Base-by-base conservation (phyloP, 2,888 invertebrate genomes). In the Tortrix viridana region DNA sequence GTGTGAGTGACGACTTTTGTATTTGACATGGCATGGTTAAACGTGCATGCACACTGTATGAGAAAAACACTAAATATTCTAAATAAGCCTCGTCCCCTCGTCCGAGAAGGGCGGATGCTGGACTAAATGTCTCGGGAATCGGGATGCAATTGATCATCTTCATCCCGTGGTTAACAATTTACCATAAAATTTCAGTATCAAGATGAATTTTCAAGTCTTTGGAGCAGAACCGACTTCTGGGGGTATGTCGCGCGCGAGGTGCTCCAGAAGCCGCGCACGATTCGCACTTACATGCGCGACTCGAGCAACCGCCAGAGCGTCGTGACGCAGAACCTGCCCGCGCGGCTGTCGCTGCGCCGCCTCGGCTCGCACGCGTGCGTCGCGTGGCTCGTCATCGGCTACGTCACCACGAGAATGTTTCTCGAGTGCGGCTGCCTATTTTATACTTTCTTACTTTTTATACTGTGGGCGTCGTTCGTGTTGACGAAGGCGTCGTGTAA, bases 131-230 rank as follows among this genome's bases (percentile, higher is more conserved):
- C n/a, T n/a, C n/a, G n/a, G n/a, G n/a, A n/a, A n/a, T n/a, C n/a
- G n/a, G n/a, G n/a, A n/a, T n/a, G n/a, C n/a, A n/a, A n/a, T n/a
- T n/a, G n/a, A n/a, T n/a, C n/a, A n/a, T n/a, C n/a, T n/a, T n/a
- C n/a, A n/a, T n/a, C n/a, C n/a, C n/a, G n/a, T n/a, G n/a, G n/a
- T n/a, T n/a, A n/a, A n/a, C n/a, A n/a, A n/a, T n/a, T n/a, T n/a
- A n/a, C n/a, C n/a, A n/a, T n/a, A n/a, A 64, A 68, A 62, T 93
- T 94, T 65, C 83, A 98, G 97, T 96, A 95, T 84, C 93, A 93
- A 14, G 84, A 89, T 6, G 94, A 95, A 70, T 94, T 98, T 67
- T 85, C 92, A 65, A 88, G 86, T 37, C 75, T 94, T 3, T 98
- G 97, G 90, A 92, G 93, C 67, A 93, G 93, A 70, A 83, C 90